Evolutionary conservation across 2,888 invertebrate genomes (phyloP).

Genomic region (Chymomyza caudatula): DNA sequence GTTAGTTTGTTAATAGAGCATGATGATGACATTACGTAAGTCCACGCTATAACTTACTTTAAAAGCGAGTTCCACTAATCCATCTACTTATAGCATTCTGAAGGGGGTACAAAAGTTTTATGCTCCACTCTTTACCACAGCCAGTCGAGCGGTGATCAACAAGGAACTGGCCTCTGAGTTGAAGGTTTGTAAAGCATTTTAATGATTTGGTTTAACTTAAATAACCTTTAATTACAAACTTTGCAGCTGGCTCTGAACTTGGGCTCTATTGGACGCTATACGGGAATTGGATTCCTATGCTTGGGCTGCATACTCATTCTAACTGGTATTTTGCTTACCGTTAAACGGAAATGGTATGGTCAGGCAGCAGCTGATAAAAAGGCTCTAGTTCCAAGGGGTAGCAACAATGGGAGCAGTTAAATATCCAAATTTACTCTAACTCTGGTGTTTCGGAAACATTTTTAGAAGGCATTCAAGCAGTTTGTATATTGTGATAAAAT

Average conservation of each 20-base stretch:
- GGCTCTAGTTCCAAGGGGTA: neutral
- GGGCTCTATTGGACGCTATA: conserved; percentile 61
- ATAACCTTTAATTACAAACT: neutral
- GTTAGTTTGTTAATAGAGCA: conserved; percentile 82
- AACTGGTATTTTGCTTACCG: conserved; percentile 53
- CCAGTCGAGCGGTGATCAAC: conserved; percentile 55
- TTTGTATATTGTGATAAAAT: no score
- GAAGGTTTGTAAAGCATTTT: conserved; percentile 38
- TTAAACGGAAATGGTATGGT: conserved; percentile 64
- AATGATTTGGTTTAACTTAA: neutral
- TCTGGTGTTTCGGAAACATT: no score
- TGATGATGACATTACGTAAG: conserved; percentile 80
- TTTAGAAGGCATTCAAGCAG: no score
- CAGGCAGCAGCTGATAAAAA: conserved; percentile 23
- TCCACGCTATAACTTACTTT: conserved; percentile 27
- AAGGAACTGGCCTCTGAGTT: conserved; percentile 59
- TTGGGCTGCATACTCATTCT: conserved; percentile 57
- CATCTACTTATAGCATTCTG: no score
- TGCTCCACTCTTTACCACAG: conserved; percentile 67
- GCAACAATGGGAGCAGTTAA: no score
- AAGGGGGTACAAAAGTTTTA: conserved; percentile 60
- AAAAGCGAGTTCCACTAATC: neutral
- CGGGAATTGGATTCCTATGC: conserved; percentile 63
- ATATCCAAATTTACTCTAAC: no score
- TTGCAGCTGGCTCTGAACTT: conserved; percentile 63